Evolutionary conservation across 2,888 invertebrate genomes (phyloP).

Genomic region (Heliconius cydno): DNA sequence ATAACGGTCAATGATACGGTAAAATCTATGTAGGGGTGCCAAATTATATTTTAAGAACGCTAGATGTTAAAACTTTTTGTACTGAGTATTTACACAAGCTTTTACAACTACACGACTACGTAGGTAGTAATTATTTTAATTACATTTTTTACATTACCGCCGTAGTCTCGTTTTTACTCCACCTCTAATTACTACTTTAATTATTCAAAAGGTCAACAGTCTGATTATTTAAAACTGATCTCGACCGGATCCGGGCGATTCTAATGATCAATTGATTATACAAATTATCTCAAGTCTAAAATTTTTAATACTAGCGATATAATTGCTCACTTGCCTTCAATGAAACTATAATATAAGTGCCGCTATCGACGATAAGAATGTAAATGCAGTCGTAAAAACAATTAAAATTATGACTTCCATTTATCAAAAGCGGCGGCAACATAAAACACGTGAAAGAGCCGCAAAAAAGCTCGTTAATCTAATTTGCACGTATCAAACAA

Average conservation of each 20-base stretch:
- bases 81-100: background rate
- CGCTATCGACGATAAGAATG: conserved; percentile 38
- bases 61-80: conserved; percentile 8
- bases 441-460: conserved; percentile 35
- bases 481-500: conserved; percentile 45
- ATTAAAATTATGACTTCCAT: conserved; percentile 39
- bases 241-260: conserved; percentile 41
- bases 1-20: conserved; percentile 22
- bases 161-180: conserved; percentile 24
- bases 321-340: conserved; percentile 37
- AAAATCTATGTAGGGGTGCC: conserved; percentile 45
- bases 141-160: conserved; percentile 27
- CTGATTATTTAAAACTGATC: conserved; percentile 40
- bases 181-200: conserved; percentile 35
- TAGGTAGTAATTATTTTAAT: conserved; percentile 28
- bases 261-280: conserved; percentile 43
- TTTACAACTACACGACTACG: background rate
- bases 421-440: conserved; percentile 42
- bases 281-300: conserved; percentile 32
- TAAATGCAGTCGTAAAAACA: conserved; percentile 40
- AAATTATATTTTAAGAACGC: background rate
- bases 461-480: conserved; percentile 39
- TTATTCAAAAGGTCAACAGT: conserved; percentile 41
- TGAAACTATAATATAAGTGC: conserved; percentile 37
- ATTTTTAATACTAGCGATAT: conserved; percentile 39